Evolutionary conservation across 2,888 invertebrate species (phyloP).

Genomic region (Druceiella hillmani): DNA sequence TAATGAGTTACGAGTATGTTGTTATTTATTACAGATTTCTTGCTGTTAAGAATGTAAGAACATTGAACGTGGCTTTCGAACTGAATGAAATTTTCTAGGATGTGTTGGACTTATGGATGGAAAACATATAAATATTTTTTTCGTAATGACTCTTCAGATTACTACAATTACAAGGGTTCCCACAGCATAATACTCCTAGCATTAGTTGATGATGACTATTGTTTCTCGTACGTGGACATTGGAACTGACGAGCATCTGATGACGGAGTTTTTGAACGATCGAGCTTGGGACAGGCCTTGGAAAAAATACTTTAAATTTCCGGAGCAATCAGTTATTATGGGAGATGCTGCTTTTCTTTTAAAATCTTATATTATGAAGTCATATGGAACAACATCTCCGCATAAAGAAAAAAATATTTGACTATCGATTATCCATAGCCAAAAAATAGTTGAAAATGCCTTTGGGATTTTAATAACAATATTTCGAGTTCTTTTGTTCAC

Average conservation of each 20-base stretch:
- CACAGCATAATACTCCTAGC: slow-evolving; percentile 21
- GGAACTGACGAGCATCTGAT: slow-evolving; percentile 15
- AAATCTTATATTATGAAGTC: slow-evolving; percentile 19
- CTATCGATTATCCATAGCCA: slow-evolving; percentile 19
- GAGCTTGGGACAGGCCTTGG: slow-evolving; percentile 13
- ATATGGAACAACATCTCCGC: slow-evolving; percentile 14
- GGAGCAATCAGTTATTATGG: slow-evolving; percentile 13
- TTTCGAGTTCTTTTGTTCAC: too few species aligned
- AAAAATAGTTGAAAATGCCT: too few species aligned
- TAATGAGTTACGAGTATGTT: too few species aligned
- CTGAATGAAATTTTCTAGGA: slow-evolving; percentile 18
- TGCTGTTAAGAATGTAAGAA: slow-evolving; percentile 13
- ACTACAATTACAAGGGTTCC: slow-evolving; percentile 20
- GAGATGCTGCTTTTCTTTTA: slow-evolving; percentile 18
- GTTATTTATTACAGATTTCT: slow-evolving; percentile 10
- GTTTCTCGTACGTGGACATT: slow-evolving; percentile 19
- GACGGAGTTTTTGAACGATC: slow-evolving; percentile 8
- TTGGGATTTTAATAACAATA: too few species aligned
- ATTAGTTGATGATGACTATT: slow-evolving; percentile 23
- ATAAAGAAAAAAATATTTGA: slow-evolving; percentile 13
- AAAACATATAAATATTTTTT: slow-evolving; percentile 19
- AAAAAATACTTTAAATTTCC: slow-evolving; percentile 14
- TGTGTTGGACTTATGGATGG: slow-evolving; percentile 22
- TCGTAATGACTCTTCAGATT: slow-evolving; percentile 19
- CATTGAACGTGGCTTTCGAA: slow-evolving; percentile 11